Percentiles rank a stretch among this genome's conserved stretches.
phyloP scores from a whole-genome alignment of 2,113 vertebrate species.

The Erythrolamprus reginae region DNA sequence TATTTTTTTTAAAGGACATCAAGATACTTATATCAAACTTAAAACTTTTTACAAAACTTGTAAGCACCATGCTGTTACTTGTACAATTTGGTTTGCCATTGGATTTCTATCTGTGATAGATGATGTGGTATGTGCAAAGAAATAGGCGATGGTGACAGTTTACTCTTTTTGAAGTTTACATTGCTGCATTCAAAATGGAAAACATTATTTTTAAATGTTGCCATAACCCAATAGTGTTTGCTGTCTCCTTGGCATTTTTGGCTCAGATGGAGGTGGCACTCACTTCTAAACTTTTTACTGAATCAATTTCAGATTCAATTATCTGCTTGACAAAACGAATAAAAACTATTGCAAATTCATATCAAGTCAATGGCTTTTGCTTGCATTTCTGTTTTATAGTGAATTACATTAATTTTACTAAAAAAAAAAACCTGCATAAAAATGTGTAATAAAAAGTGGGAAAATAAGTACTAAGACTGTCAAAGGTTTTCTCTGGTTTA shows the following conservation, averaged over 20 bases:
- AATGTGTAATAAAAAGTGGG: not conserved
- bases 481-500: not conserved
- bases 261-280: slow-evolving; percentile 61
- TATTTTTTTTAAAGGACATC: slow-evolving; percentile 58
- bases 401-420: not conserved
- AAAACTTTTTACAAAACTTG: slow-evolving; percentile 71
- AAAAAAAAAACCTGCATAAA: not conserved
- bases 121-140: slow-evolving; percentile 67
- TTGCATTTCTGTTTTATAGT: not conserved
- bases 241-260: slow-evolving; percentile 61
- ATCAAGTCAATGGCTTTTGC: not conserved
- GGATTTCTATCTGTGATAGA: slow-evolving; percentile 80
- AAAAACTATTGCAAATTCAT: slow-evolving; percentile 62
- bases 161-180: slow-evolving; percentile 83
- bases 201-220: slow-evolving; percentile 71
- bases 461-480: not conserved
- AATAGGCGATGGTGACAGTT: slow-evolving; percentile 64
- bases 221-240: slow-evolving; percentile 67
- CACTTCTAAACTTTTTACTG: slow-evolving; percentile 72
- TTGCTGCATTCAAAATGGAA: slow-evolving; percentile 71
- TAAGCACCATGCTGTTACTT: slow-evolving; percentile 73
- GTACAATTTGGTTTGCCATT: slow-evolving; percentile 69
- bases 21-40: slow-evolving; percentile 63
- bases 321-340: slow-evolving; percentile 74
- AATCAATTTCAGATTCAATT: slow-evolving; percentile 72